Conservation (phyloP, 2,113 vertebrate genomes). For the Oplegnathus fasciatus region DNA sequence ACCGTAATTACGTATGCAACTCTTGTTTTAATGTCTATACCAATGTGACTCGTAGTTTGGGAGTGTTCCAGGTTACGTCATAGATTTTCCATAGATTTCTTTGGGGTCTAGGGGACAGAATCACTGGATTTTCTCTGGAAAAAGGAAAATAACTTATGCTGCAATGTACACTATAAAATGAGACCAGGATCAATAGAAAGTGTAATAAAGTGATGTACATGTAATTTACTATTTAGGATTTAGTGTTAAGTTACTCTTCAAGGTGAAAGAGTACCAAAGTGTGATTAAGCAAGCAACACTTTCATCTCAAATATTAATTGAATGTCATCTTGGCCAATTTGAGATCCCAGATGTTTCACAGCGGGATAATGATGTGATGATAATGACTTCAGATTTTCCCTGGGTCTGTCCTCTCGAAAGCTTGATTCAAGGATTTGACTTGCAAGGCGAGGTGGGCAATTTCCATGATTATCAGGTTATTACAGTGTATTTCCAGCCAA, state of each 20-base stretch:
- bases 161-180: not conserved
- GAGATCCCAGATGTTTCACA: conserved; percentile 54
- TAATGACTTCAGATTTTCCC: conserved; percentile 43
- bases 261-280: not conserved
- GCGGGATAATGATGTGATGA: conserved; percentile 46
- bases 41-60: too few species aligned
- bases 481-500: not conserved
- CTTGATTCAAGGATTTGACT: conserved; percentile 20
- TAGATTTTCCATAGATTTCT: not conserved
- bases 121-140: not conserved
- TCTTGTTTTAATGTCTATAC: too few species aligned
- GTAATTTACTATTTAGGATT: not conserved
- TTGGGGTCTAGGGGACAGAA: not conserved
- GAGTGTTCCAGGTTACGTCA: too few species aligned
- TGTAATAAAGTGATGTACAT: not conserved
- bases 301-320: conserved; percentile 39
- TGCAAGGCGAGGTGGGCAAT: not conserved
- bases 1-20: too few species aligned
- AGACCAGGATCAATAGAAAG: not conserved
- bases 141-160: not conserved
- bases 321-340: conserved; percentile 25
- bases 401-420: not conserved
- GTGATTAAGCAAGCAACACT: not conserved
- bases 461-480: conserved; percentile 5
- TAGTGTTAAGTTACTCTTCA: not conserved